Base-by-base conservation (phyloP, 1,140 invertebrate genomes). In the Xylocopa sonorina region DNA sequence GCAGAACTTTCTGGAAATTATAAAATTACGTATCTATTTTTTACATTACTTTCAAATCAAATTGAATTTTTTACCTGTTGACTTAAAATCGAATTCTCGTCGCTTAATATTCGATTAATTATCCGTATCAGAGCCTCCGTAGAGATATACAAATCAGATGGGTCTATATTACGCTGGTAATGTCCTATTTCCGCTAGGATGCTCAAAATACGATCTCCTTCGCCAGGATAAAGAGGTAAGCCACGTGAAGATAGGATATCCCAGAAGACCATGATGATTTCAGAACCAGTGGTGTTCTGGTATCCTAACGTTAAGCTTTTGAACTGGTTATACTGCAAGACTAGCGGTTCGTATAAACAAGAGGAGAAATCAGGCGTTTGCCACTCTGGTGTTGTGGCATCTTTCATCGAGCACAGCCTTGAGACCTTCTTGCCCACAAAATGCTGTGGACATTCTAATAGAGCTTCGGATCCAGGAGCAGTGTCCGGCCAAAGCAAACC, bases 301-400 rank as follows among this genome's bases (percentile, higher is more conserved):
- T 95, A 96, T 0, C 96, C 96, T 50, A 95, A 93, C 1, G 94
- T 95, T 27, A 95, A 88, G 5, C 93, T 93, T 12, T 90, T 93
- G 84, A 96, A 96, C 93, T 95, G 94, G 85, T 95, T 94, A 84
- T 95, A 95, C 78, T 95, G 95, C 71, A 94, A 90, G 41, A 94
- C 89, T 16, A 97, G 89, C 2, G 95, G 94, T 83, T 96, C 94
- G 12, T 95, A 94, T 1, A 96, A 92, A 83, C 96, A 97, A 16
- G 93, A 92, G 2, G 96, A 96, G 87, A 96, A 97, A 88, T 97
- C 96, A 5, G 96, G 95, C 34, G 94, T 90, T 57, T 94, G 93
- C 96, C 96, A 97, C 75, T 95, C 94, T 1, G 96, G 94, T 43
- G 94, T 95, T 16, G 92, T 93, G 1, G 93, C 91, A 83, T 95